phyloP scores from a whole-genome alignment of 1,140 invertebrate species.

The Cardiocondyla obscurior region DNA sequence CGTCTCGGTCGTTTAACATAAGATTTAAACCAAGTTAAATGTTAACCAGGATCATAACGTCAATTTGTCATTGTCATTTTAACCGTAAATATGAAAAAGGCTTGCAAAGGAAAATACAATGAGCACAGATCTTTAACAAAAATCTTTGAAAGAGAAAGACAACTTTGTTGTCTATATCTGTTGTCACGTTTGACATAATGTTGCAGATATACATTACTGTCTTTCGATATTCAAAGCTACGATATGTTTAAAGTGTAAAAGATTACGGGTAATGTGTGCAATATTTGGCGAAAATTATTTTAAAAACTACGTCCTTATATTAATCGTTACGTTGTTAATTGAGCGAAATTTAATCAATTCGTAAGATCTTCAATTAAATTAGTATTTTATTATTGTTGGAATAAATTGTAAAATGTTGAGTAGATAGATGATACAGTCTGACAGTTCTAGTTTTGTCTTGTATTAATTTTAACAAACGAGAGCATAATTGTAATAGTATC shows the following conservation, averaged over 20 bases:
- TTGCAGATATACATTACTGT: slow-evolving; percentile 9
- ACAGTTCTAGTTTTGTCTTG: background rate
- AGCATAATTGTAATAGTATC: slow-evolving; percentile 21
- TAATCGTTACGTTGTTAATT: background rate
- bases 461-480: background rate
- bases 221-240: slow-evolving; percentile 2
- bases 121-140: slow-evolving; percentile 11
- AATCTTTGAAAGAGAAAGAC: background rate
- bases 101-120: background rate
- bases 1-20: slow-evolving; percentile 45
- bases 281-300: background rate
- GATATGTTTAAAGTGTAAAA: background rate
- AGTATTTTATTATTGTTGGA: background rate
- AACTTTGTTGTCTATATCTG: slow-evolving; percentile 1
- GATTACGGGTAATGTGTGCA: slow-evolving; percentile 16
- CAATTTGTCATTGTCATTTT: slow-evolving; percentile 53
- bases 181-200: slow-evolving; percentile 6
- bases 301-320: background rate
- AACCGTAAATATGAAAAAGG: slow-evolving; percentile 27
- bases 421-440: background rate
- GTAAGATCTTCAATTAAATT: background rate
- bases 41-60: slow-evolving; percentile 51
- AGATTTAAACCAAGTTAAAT: slow-evolving; percentile 47
- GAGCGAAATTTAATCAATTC: slow-evolving; percentile 8
- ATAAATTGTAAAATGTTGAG: background rate